Base-by-base conservation (phyloP, 2,113 vertebrate genomes). In the Triplophysa siluroides region DNA sequence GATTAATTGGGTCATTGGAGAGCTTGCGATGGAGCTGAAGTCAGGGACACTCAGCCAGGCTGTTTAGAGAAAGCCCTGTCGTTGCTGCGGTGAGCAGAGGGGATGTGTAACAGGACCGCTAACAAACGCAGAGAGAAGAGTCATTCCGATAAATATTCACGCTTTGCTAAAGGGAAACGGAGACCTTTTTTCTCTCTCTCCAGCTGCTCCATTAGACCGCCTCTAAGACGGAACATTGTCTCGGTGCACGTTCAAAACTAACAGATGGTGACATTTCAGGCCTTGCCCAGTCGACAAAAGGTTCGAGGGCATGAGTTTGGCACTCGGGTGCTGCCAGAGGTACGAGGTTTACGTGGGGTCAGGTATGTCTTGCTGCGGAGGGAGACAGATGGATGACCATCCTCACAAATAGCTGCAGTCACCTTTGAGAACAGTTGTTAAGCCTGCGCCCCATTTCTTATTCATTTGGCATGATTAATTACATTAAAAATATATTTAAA, bases 251-350 rank as follows among this genome's bases (percentile, higher is more conserved):
- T 47, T 69, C 65, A 56, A 65, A 81, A 71, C 73, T 85, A 83
- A 86, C 87, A 86, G 83, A 85, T 88, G 85, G 85, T 88, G 87
- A 88, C 85, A 86, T 88, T 86, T 88, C 54, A 73, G 81, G 68
- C 81, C 66, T 23, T 63, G 83, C 81, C 73, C 78, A 71, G 66
- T 62, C 66, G 76, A 52, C 63, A 70, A 66, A 52, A 67, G 80
- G 73, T 78, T 83, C 24, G 41, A 43, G 76, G 67, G 72, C 81
- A 64, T 29, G 56, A 70, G 73, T 47, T 58, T 83, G 81, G 54
- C 70, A 50, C 67, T 72, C 33, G 69, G 77, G 75, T 50, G 56
- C 61, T 78, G 75, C 68, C 69, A 24, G 69, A 77, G 19, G 67
- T 38, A 47, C 43, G 54, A 12, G 54, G 75, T 67, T 82, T 72